phyloP scores from a whole-genome alignment of 2,888 invertebrate genomes.

The Capitulum mitella region DNA sequence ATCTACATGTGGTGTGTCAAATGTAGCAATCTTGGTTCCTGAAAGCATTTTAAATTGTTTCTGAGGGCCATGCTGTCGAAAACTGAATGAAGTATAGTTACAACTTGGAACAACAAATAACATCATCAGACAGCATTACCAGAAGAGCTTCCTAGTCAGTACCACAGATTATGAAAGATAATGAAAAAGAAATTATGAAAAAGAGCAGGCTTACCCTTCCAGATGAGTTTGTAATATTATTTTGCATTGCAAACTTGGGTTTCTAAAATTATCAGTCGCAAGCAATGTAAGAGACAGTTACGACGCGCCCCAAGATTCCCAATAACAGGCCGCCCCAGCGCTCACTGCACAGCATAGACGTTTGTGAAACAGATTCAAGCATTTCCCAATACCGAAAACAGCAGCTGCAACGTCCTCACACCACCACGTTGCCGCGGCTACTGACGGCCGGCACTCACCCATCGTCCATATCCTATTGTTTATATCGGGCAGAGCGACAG shows the following conservation, averaged over 20 bases:
- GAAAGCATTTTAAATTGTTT: no score
- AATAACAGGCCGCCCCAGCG: not conserved
- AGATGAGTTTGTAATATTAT: not conserved
- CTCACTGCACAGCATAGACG: not conserved
- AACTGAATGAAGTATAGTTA: no score
- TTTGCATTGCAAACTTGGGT: not conserved
- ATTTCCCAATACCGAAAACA: not conserved
- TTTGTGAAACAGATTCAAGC: not conserved
- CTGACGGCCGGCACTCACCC: slow-evolving; percentile 11
- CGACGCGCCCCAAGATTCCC: not conserved
- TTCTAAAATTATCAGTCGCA: not conserved
- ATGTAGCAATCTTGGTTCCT: no score
- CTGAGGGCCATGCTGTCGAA: no score
- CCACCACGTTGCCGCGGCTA: not conserved
- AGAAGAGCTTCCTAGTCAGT: no score
- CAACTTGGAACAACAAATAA: no score
- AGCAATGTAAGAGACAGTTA: not conserved
- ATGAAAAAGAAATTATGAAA: not conserved
- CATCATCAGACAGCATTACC: no score
- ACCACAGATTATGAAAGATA: no score
- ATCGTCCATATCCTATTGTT: slow-evolving; percentile 2
- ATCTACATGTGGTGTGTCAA: no score
- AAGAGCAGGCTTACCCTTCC: slow-evolving; percentile 4
- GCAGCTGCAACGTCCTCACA: not conserved
- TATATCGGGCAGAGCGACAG: not conserved